Conservation (phyloP, 2,113 vertebrate genomes). For the Podocnemis expansa region DNA sequence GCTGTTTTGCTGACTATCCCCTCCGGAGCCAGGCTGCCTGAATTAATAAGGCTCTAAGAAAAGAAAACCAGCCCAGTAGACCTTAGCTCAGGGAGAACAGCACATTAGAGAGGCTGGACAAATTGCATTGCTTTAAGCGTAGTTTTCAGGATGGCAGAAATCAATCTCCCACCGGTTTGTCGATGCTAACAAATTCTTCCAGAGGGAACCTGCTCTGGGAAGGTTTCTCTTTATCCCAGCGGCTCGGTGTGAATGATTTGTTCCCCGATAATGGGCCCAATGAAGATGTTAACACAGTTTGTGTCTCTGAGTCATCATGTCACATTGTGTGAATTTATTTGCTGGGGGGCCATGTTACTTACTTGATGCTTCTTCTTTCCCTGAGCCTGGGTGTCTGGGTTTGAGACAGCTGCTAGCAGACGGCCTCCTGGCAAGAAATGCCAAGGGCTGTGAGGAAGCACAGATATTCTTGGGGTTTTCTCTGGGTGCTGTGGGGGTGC, state of each 20-base stretch:
- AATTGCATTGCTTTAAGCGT: slow-evolving; percentile 36
- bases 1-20: not conserved
- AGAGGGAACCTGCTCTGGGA: not conserved
- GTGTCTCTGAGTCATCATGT: rapidly evolving
- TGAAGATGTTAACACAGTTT: not conserved
- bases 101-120: slow-evolving; percentile 42
- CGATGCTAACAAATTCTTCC: slow-evolving; percentile 17
- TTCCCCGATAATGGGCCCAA: not conserved
- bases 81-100: slow-evolving; percentile 58
- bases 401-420: not conserved
- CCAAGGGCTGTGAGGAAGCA: too few species aligned
- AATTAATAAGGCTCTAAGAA: slow-evolving; percentile 58
- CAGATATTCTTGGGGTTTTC: too few species aligned
- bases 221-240: not conserved
- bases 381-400: not conserved
- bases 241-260: not conserved
- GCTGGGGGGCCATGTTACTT: not conserved
- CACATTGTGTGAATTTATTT: not conserved
- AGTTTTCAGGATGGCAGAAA: slow-evolving; percentile 28
- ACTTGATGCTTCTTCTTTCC: not conserved
- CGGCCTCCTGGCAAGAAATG: not conserved
- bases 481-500: too few species aligned
- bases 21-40: slow-evolving; percentile 28
- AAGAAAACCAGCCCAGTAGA: slow-evolving; percentile 50
- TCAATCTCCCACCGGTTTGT: slow-evolving; percentile 39